A percentile compares a stretch with the other conserved stretches of the same genome.
Conservation (phyloP, 2,113 vertebrate genomes). For the Dinomys branickii region DNA sequence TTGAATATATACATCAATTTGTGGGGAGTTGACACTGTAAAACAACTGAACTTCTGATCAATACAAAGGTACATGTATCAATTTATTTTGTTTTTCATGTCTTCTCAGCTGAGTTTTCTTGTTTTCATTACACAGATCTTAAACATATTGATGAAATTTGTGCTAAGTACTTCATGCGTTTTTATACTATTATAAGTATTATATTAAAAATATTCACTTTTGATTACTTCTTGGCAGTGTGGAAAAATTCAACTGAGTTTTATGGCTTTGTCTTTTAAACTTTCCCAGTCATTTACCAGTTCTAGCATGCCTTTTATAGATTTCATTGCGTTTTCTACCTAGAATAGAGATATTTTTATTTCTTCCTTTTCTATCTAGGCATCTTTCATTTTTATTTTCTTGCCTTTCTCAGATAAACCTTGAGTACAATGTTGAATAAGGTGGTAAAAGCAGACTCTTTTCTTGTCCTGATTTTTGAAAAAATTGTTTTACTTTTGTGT, state of each 20-base stretch:
- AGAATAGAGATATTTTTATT: background rate
- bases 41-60: background rate
- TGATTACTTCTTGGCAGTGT: background rate
- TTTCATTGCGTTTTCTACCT: background rate
- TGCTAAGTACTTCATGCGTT: background rate
- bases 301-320: background rate
- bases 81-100: background rate
- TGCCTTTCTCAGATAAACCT: background rate
- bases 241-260: background rate
- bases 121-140: background rate
- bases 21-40: background rate
- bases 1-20: background rate
- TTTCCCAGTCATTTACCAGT: background rate
- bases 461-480: background rate
- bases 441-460: background rate
- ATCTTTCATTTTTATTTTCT: background rate
- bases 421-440: background rate
- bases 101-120: background rate
- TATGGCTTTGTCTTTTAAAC: background rate
- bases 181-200: background rate
- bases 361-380: background rate
- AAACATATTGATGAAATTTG: background rate
- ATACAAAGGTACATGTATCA: background rate
- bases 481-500: background rate
- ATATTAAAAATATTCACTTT: background rate